Percentiles rank a stretch among this genome's conserved stretches.
Conservation (phyloP, 30 jellyfish, hydroid and myxozoan species). For the Pseudorhiza aurosa region DNA sequence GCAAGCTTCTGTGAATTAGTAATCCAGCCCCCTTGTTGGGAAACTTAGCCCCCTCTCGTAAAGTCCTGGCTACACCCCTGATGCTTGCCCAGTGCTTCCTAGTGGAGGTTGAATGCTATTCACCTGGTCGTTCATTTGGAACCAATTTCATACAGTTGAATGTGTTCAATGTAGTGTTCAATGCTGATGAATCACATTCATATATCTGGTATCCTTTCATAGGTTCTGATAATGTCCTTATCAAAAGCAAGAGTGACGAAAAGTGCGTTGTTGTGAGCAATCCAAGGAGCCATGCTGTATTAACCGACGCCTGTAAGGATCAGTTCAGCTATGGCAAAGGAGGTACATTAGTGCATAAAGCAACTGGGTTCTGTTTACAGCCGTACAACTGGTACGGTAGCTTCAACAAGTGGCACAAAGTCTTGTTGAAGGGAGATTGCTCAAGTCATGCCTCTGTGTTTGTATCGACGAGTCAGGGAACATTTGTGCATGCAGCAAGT, state of each 20-base stretch:
- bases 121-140: too few relatives aligned
- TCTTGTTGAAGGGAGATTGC: conserved; percentile 46
- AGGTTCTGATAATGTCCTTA: neutral
- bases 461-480: conserved; percentile 16
- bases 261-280: conserved; percentile 5
- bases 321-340: conserved; percentile 4
- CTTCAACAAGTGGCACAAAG: conserved; percentile 2
- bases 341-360: neutral
- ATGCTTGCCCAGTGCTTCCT: too few relatives aligned
- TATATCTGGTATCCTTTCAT: too few relatives aligned
- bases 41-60: too few relatives aligned
- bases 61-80: too few relatives aligned
- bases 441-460: conserved; percentile 17
- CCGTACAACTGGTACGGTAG: conserved; percentile 45
- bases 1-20: too few relatives aligned
- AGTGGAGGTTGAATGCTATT: too few relatives aligned
- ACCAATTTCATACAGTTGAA: too few relatives aligned
- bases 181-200: too few relatives aligned
- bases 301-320: conserved; percentile 14
- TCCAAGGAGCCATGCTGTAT: neutral
- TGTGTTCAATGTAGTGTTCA: too few relatives aligned
- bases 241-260: conserved; percentile 7
- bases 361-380: conserved; percentile 42
- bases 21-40: too few relatives aligned
- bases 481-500: conserved; percentile 48